Evolutionary conservation across 2,888 invertebrate species (phyloP), one percentile per base, ranked within the genome.

Genomic region (Merodon equestris): DNA sequence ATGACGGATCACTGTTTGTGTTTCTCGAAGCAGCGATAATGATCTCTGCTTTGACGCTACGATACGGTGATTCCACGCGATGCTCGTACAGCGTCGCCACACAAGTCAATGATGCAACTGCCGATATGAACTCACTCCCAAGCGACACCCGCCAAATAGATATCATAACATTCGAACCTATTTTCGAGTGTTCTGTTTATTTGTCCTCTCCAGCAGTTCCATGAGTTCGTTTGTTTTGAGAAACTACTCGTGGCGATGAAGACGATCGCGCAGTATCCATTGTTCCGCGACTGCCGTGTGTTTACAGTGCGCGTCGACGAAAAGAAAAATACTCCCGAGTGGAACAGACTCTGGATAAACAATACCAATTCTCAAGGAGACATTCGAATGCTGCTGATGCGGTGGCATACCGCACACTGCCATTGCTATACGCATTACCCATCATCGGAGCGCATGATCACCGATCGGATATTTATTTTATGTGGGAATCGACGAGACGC

Each of bases 401-500:
- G 13, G 7, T 40, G 47, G 17, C 45, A 42, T 54, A 53, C 70
- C 53, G 61, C 70, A 56, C 45, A 60, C 47, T 40, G 15, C 19
- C 15, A 1, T 1, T 17, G 10, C 44, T 12, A 12, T 27, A 27
- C 50, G 13, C 27, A 40, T 15, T 18, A 14, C 56, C 7, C 19
- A 27, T 34, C 34, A 27, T 45, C 15, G n/a, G 38, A 38, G 50
- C 68, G 34, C 12, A 12, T 13, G 58, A 71, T 64, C 44, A 53
- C 19, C 66, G 68, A 67, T 68, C 63, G 63, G 58, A 63, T 79
- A 79, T 79, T 74, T 79, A 74, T 79, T 79, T 79, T 79, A 79
- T 79, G 79, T 79, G 79, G 68, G 79, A 79, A 79, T 79, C 74
- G 58, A 68, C 64, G 27, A 44, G 27, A 47, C 56, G 34, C 76